These are phyloP conservation scores for Tiaroga cobitis DNA, from an alignment of 2,797 vertebrate species.

Conservation along the genomic window DNA sequence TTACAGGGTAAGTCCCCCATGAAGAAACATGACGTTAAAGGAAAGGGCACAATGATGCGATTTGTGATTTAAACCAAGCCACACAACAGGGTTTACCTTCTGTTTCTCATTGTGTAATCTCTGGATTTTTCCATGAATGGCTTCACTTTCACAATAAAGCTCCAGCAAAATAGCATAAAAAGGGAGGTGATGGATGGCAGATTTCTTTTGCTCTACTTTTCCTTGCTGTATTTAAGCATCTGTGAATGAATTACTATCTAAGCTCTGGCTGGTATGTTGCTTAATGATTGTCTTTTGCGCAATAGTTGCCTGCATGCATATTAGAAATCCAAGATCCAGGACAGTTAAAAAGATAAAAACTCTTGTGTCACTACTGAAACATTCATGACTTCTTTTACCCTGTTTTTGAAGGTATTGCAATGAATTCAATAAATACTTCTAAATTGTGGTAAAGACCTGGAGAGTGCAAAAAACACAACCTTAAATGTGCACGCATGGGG, in stretches of 20 bases:
- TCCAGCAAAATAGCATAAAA: conserved; percentile 29
- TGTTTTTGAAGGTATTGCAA: not conserved
- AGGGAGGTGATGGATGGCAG: conserved; percentile 36
- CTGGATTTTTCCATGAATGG: conserved; percentile 10
- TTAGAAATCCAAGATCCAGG: conserved; percentile 17
- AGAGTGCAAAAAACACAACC: not conserved
- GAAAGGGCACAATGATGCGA: not conserved
- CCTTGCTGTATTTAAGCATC: conserved; percentile 43
- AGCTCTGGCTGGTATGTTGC: conserved; percentile 7
- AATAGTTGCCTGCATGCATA: conserved; percentile 38
- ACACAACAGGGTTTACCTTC: not conserved
- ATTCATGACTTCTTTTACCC: conserved; percentile 1
- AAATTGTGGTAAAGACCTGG: not conserved
- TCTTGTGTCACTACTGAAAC: conserved; percentile 9
- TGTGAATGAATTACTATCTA: conserved; percentile 42
- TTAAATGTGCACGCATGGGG: not conserved
- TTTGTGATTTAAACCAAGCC: not conserved
- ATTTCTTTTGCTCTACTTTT: conserved; percentile 39
- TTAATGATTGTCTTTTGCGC: conserved; percentile 20
- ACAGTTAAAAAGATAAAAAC: not conserved
- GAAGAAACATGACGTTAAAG: not conserved
- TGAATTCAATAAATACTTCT: conserved; percentile 1
- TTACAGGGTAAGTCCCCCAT: not conserved
- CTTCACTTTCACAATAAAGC: conserved; percentile 35
- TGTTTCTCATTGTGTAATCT: not conserved